phyloP scores from a whole-genome alignment of 2,797 vertebrate species.

The Pseudopleuronectes americanus region DNA sequence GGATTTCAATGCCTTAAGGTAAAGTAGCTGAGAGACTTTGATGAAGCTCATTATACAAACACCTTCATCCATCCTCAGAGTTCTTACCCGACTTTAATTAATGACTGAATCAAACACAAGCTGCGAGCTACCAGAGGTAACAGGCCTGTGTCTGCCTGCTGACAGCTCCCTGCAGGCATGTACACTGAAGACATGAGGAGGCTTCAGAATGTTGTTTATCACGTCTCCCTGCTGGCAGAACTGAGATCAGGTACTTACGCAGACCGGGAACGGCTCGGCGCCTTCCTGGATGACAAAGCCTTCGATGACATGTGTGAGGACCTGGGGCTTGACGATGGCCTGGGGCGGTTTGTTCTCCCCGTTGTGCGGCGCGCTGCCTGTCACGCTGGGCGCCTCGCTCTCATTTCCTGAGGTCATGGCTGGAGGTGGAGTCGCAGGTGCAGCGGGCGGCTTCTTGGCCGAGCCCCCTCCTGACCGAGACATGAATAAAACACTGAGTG shows the following conservation, averaged over 20 bases:
- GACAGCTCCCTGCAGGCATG: slow-evolving; percentile 65
- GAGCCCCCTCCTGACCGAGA: slow-evolving; percentile 72
- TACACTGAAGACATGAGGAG: slow-evolving; percentile 35
- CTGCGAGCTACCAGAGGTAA: slow-evolving; percentile 38
- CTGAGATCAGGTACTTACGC: slow-evolving; percentile 69
- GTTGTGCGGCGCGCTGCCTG: slow-evolving; percentile 89
- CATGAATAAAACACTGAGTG: slow-evolving; percentile 14
- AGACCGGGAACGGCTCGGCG: slow-evolving; percentile 96
- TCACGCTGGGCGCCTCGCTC: slow-evolving; percentile 86
- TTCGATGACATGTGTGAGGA: slow-evolving; percentile 98
- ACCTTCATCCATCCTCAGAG: slow-evolving; percentile 38
- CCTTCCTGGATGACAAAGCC: slow-evolving; percentile 99
- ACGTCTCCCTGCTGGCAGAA: slow-evolving; percentile 27
- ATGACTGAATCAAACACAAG: slow-evolving; percentile 53
- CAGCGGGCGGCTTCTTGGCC: slow-evolving; percentile 80
- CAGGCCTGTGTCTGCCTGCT: slow-evolving; percentile 51
- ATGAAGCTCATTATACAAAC: slow-evolving; percentile 18
- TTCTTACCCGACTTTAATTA: slow-evolving; percentile 44
- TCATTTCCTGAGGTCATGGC: slow-evolving; percentile 94
- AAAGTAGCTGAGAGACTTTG: slow-evolving; percentile 16
- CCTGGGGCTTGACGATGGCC: slow-evolving; percentile 97
- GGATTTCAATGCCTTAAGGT: slow-evolving; percentile 9
- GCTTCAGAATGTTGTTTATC: slow-evolving; percentile 58
- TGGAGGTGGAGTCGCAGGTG: slow-evolving; percentile 76
- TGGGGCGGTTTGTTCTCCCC: slow-evolving; percentile 96